A percentile compares a stretch with the other conserved stretches of the same genome.
Conservation (phyloP, 2,113 vertebrate species). For the Rostratula benghalensis region DNA sequence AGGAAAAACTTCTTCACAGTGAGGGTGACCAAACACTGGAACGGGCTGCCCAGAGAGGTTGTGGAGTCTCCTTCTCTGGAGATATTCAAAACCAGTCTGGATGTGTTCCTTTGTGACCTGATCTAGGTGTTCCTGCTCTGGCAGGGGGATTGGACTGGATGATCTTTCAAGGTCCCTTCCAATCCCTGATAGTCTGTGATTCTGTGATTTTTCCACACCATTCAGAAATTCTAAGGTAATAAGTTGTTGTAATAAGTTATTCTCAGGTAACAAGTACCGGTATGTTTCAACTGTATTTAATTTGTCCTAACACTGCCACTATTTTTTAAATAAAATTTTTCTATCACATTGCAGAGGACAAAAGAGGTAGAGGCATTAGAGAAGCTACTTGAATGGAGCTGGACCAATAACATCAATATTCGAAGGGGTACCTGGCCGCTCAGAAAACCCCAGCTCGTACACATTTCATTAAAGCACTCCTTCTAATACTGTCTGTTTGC, state of each 20-base stretch:
- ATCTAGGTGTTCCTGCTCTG: too few relatives aligned
- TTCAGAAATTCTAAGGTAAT: neutral
- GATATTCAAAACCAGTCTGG: too few relatives aligned
- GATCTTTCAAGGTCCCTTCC: too few relatives aligned
- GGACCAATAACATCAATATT: neutral
- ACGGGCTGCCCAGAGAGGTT: too few relatives aligned
- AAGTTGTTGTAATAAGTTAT: neutral
- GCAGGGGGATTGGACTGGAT: too few relatives aligned
- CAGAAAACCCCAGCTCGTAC: neutral
- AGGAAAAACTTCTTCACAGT: too few relatives aligned
- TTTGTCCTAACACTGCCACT: neutral
- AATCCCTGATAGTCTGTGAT: too few relatives aligned
- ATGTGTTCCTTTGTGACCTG: too few relatives aligned
- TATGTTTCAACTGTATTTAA: neutral
- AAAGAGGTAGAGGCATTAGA: neutral
- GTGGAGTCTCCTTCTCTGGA: too few relatives aligned
- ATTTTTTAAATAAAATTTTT: neutral
- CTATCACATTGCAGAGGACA: neutral
- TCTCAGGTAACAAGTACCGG: neutral
- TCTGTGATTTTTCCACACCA: neutral
- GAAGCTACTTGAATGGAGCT: neutral
- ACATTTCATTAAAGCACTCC: neutral
- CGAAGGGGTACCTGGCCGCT: neutral
- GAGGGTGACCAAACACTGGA: too few relatives aligned
- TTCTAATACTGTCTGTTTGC: neutral